Conservation (phyloP, 2,113 vertebrate species). For the Gnathonemus longibarbis region DNA sequence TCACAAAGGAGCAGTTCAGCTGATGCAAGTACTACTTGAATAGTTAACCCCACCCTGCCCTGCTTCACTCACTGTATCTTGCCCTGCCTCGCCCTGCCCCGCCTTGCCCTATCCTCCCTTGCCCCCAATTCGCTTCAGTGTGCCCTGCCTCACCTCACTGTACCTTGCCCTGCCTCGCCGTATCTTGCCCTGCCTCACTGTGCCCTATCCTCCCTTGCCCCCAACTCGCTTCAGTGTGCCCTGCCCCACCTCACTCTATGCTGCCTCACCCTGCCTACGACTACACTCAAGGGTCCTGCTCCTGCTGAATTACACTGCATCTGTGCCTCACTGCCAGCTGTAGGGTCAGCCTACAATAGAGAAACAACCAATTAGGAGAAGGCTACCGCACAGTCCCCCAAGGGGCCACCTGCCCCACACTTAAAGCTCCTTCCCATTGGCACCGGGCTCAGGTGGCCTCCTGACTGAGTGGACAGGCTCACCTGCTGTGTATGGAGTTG, state of each 20-base stretch:
- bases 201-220: too few relatives aligned
- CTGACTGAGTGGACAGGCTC: background rate
- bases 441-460: background rate
- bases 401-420: background rate
- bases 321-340: background rate
- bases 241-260: background rate
- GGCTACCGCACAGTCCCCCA: background rate
- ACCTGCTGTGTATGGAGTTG: constrained; percentile 96
- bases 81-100: too few relatives aligned
- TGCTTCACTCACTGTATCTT: background rate
- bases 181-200: too few relatives aligned
- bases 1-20: background rate
- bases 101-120: too few relatives aligned
- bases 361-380: background rate
- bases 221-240: too few relatives aligned
- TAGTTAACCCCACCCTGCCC: background rate
- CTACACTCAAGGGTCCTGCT: background rate
- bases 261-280: background rate
- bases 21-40: background rate
- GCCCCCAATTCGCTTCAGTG: too few relatives aligned
- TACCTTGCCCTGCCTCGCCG: too few relatives aligned
- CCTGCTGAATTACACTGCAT: background rate
- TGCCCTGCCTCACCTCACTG: too few relatives aligned
- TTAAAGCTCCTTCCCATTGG: background rate
- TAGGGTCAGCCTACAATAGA: background rate